Evolutionary conservation across 2,113 vertebrate genomes (phyloP).

Genomic region (Aspidoscelis tigris): DNA sequence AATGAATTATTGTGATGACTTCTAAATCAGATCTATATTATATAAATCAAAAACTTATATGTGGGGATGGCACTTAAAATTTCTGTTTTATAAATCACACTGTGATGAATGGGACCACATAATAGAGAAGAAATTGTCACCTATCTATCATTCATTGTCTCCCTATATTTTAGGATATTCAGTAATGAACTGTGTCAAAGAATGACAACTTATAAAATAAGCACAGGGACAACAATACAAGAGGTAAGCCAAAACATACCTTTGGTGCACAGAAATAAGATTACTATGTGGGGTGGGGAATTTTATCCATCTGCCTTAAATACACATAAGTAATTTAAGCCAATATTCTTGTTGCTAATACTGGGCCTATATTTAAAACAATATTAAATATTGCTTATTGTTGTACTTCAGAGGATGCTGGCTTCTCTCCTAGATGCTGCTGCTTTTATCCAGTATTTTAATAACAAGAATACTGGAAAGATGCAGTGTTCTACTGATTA

Average conservation of each 20-base stretch:
- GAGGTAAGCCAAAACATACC: slow-evolving; percentile 12
- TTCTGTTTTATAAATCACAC: slow-evolving; percentile 52
- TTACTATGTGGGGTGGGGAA: background rate
- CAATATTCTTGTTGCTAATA: background rate
- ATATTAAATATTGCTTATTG: too few species aligned
- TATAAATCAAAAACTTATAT: slow-evolving; percentile 57
- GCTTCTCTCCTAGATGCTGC: too few species aligned
- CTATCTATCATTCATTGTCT: slow-evolving; percentile 23
- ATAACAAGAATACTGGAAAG: too few species aligned
- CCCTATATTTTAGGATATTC: slow-evolving; percentile 10
- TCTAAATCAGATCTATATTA: slow-evolving; percentile 59
- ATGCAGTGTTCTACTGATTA: too few species aligned
- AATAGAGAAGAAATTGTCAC: slow-evolving; percentile 36
- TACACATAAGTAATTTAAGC: background rate
- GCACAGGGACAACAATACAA: background rate
- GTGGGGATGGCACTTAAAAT: slow-evolving; percentile 52
- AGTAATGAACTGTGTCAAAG: background rate
- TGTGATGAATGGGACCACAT: slow-evolving; percentile 30
- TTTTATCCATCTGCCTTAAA: background rate
- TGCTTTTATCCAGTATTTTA: too few species aligned
- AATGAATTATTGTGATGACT: slow-evolving; percentile 55
- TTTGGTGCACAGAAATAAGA: slow-evolving; percentile 7
- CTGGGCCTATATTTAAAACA: too few species aligned
- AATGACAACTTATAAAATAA: slow-evolving; percentile 29
- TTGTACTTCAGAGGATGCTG: too few species aligned